A percentile compares a stretch with the other conserved stretches of the same genome.
Conservation (phyloP, 2,888 invertebrate species). For the Ecdyonurus torrentis region DNA sequence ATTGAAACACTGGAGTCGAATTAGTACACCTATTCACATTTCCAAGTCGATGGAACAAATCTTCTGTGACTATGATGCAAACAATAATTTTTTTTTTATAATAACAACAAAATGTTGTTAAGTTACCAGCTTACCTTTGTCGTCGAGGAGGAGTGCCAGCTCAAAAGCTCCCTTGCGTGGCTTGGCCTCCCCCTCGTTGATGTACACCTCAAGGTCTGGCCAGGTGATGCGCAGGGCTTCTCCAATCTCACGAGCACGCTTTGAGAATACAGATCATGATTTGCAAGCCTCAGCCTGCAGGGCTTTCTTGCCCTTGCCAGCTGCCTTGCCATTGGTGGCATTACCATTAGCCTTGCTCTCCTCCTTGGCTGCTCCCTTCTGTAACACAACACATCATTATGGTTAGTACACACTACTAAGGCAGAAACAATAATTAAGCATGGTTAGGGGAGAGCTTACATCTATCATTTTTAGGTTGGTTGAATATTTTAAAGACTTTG, state of each 20-base stretch:
- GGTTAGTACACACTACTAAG: no score
- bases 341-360: neutral
- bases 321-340: neutral
- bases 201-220: neutral
- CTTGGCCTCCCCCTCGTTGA: neutral
- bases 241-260: neutral
- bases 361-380: neutral
- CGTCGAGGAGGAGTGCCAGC: neutral
- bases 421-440: no score
- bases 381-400: no score
- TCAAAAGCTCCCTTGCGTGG: neutral
- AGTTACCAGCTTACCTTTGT: neutral
- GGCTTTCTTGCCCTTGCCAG: neutral
- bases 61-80: no score
- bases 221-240: neutral
- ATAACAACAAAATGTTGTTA: neutral
- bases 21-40: no score
- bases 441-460: no score
- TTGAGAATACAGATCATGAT: neutral
- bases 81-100: no score
- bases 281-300: neutral
- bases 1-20: no score
- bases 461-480: no score
- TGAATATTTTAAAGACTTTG: no score
- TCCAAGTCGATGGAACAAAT: no score